phyloP scores from a whole-genome alignment of 2,888 invertebrate genomes.

The Steinernema carpocapsae region DNA sequence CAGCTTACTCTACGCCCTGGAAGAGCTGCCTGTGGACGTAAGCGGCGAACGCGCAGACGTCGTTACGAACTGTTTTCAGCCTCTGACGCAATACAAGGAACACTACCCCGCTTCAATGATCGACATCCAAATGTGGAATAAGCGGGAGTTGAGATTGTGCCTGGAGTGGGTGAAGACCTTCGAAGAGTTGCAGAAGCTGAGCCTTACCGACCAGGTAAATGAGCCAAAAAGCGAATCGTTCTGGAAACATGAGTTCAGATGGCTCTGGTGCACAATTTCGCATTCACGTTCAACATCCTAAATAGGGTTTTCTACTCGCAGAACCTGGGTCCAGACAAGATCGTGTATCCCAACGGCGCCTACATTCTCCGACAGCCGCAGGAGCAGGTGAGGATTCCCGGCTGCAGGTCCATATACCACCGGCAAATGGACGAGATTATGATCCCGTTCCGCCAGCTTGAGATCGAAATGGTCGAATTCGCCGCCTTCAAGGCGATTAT shows the following conservation, averaged over 20 bases:
- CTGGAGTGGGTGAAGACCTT: slow-evolving; percentile 68
- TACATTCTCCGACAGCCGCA: slow-evolving; percentile 67
- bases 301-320: slow-evolving; percentile 67
- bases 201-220: slow-evolving; percentile 60
- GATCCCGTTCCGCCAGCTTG: slow-evolving; percentile 55
- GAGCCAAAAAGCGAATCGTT: neutral
- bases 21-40: slow-evolving; percentile 62
- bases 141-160: slow-evolving; percentile 67
- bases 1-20: slow-evolving; percentile 60
- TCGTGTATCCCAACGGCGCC: slow-evolving; percentile 67
- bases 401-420: slow-evolving; percentile 67
- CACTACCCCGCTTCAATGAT: slow-evolving; percentile 68
- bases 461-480: slow-evolving; percentile 62
- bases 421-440: slow-evolving; percentile 68
- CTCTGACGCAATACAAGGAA: slow-evolving; percentile 61
- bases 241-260: slow-evolving; percentile 60
- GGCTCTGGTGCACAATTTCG: slow-evolving; percentile 65
- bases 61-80: slow-evolving; percentile 49
- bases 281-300: slow-evolving; percentile 67
- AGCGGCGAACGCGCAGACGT: neutral
- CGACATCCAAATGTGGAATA: slow-evolving; percentile 68
- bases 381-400: slow-evolving; percentile 65
- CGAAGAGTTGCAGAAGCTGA: slow-evolving; percentile 59
- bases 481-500: slow-evolving; percentile 67
- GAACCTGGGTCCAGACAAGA: slow-evolving; percentile 68